Evolutionary conservation across 1,140 invertebrate genomes (phyloP), one percentile per base, ranked within the genome.

Genomic region (Aphelenchoides fujianensis): DNA sequence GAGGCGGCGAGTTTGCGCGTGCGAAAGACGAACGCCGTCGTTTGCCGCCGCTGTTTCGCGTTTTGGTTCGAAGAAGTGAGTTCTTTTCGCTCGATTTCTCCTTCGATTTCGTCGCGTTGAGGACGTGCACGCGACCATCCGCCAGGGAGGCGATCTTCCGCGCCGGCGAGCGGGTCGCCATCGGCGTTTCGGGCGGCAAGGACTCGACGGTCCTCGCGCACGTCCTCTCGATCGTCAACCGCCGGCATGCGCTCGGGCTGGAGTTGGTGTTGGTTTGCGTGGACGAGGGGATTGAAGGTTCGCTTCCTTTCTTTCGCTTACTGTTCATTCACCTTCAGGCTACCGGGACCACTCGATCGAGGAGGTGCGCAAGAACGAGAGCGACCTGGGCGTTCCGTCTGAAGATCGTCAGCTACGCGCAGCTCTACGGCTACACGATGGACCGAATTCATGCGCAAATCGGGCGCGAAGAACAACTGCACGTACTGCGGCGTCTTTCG

Each of bases 351-450:
- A 98, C 85, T 98, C 95, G 85, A 88, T 99, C 36, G 91, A 97
- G 63, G 87, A 87, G 83, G 71, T 76, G 66, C 41, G 32, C 12
- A 68, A 68, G 84, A 98, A 98, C 83, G 88, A 91, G 78, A 89
- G 91, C 79, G 93, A 98, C 85, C 98, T 98, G 88, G 88, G 90
- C 74, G 90, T 99, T 85, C 91, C 94, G 37, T n/a, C 86, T 99
- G 32, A 96, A 93, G 88, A 95, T 98, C 71, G 87, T 98, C 2
- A 98, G 95, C 0, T 99, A 99, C 85, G 91, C 98, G 88, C 94
- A 98, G 77, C 86, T 99, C 0, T 99, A 98, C 89, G 96, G 95
- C 0, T 99, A 97, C 96, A 98, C 95, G 23, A 99, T 99, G 97
- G 97, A 99, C 88, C 91, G 91, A 80, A 98, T 99, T 85, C 96